Evolutionary conservation across 2,888 invertebrate species (phyloP), one percentile per base, ranked within the genome.

Genomic region (Cylloceria caligata): DNA sequence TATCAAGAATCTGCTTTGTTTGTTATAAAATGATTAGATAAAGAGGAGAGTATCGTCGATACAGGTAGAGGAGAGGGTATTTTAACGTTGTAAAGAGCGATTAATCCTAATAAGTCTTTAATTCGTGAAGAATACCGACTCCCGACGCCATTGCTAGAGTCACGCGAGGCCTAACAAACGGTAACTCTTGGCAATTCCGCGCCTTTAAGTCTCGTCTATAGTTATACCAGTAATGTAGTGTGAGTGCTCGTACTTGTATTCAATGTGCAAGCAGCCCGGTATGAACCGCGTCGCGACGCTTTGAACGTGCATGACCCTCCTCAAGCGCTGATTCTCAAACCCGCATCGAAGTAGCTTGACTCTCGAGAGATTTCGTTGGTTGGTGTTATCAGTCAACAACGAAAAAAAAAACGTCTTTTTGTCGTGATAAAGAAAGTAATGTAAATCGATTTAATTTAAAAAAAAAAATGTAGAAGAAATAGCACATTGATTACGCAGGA

Each of bases 121-220:
- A 83, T 80, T 77, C 77, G 49, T 36, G 83, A 77, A 77, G 79
- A 83, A 83, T 80, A 72, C 79, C 79, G 72, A 73, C 68, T 76
- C 42, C 68, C 77, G 79, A 84, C 81, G 84, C 85, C 85, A 85
- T 76, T 85, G 85, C 47, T 67, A 77, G 75, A 76, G 78, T 84
- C 85, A 84, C 81, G 85, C 85, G 84, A 85, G 78, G 86, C 52
- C 81, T 86, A 85, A 86, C 84, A 77, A 83, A 86, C 82, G 82
- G 82, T 85, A 85, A 86, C 85, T 84, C 86, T 81, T 85, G 77
- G 77, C 84, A 84, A 86, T 85, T 85, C 71, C 75, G 74, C 69
- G 69, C 72, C 76, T 73, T 69, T 52, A 60, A 75, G 75, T 57
- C 49, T 16, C 45, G 77, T 65, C 57, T 57, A 62, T 67, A 49